Evolutionary conservation across 2,888 invertebrate species (phyloP).

Genomic region (Anthoptus insignis): DNA sequence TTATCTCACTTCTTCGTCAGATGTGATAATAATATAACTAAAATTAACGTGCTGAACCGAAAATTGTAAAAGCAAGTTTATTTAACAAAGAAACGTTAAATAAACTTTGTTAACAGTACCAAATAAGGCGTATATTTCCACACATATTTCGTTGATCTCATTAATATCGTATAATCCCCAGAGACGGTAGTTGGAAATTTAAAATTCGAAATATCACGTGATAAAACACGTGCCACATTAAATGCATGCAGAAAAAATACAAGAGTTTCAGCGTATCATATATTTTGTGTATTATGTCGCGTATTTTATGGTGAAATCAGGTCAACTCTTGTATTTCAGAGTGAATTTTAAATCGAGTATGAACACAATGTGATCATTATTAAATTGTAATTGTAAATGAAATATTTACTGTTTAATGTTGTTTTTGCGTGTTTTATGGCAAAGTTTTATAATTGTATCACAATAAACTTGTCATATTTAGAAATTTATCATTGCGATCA

Average conservation of each 20-base stretch:
- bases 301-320: conserved; percentile 24
- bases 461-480: too few relatives aligned
- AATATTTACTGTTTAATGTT: too few relatives aligned
- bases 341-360: conserved; percentile 24
- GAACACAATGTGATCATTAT: conserved; percentile 2
- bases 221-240: conserved; percentile 1
- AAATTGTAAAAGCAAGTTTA: background rate
- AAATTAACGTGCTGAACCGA: too few relatives aligned
- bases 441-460: too few relatives aligned
- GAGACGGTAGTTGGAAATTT: conserved; percentile 4
- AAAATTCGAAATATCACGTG: conserved; percentile 9
- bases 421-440: too few relatives aligned
- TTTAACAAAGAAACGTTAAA: background rate
- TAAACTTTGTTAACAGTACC: background rate
- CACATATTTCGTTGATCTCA: background rate
- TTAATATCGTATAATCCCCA: background rate
- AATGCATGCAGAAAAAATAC: conserved; percentile 20
- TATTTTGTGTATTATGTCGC: background rate
- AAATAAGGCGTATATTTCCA: background rate
- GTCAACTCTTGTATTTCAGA: conserved; percentile 26
- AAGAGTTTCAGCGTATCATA: conserved; percentile 5
- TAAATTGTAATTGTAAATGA: too few relatives aligned
- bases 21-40: too few relatives aligned
- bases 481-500: too few relatives aligned
- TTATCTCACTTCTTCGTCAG: too few relatives aligned